A percentile compares a stretch with the other conserved stretches of the same genome.
These are phyloP conservation scores for Agelaius phoeniceus DNA, from an alignment of 2,113 vertebrate genomes.

Conservation along the genomic window DNA sequence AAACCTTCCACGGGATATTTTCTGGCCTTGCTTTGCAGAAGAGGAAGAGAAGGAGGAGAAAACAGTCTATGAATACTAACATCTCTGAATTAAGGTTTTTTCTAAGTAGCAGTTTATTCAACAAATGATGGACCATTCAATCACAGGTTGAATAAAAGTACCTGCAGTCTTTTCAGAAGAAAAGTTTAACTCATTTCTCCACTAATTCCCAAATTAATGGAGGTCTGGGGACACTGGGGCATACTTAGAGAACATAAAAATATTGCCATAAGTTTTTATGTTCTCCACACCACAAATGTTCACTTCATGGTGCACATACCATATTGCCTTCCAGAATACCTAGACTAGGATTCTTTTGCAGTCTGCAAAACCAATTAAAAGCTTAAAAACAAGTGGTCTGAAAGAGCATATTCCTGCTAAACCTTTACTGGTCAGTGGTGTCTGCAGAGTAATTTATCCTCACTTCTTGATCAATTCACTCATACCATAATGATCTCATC, in stretches of 20 bases:
- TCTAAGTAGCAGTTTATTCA: not conserved
- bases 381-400: not conserved
- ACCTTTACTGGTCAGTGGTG: not conserved
- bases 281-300: not conserved
- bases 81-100: not conserved
- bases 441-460: not conserved
- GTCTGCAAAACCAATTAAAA: not conserved
- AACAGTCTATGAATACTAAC: not conserved
- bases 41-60: not conserved
- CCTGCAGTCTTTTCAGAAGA: not conserved
- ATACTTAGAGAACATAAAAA: not conserved
- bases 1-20: not conserved
- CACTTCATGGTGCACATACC: not conserved
- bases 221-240: not conserved
- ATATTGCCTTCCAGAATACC: not conserved
- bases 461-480: not conserved
- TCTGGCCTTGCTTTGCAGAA: not conserved
- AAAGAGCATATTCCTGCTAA: not conserved
- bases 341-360: not conserved
- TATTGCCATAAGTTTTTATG: not conserved
- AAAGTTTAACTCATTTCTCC: not conserved
- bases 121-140: not conserved
- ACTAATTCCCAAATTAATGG: not conserved
- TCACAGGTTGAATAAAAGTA: not conserved
- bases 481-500: not conserved